Conservation (phyloP, 2,797 vertebrate species). For the Pterois miles region DNA sequence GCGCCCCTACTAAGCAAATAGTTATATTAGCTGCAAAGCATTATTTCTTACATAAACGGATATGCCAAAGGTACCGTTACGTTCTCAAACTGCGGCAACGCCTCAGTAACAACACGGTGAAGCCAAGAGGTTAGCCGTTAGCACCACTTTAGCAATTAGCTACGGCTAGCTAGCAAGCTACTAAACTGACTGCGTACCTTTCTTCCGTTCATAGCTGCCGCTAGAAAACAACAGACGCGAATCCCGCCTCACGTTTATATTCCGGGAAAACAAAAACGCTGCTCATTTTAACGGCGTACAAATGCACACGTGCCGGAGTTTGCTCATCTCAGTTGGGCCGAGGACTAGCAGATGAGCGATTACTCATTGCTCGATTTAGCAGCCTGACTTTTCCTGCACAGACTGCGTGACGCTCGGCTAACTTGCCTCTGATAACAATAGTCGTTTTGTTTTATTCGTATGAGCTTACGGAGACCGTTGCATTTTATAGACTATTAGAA, state of each 20-base stretch:
- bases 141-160: slow-evolving; percentile 54
- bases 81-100: background rate
- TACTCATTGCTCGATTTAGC: slow-evolving; percentile 55
- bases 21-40: background rate
- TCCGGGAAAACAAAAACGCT: background rate
- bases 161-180: slow-evolving; percentile 17
- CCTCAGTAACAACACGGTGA: background rate
- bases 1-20: background rate
- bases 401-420: slow-evolving; percentile 31
- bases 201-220: background rate
- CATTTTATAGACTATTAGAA: rapidly evolving
- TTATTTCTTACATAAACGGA: background rate
- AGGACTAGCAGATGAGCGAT: slow-evolving; percentile 51
- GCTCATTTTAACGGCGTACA: background rate
- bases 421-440: background rate
- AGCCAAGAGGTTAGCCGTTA: slow-evolving; percentile 49
- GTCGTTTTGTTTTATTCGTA: background rate
- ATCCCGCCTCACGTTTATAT: background rate
- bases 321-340: slow-evolving; percentile 35
- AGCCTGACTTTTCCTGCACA: slow-evolving; percentile 41
- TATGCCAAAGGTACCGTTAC: no score
- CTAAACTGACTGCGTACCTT: slow-evolving; percentile 6
- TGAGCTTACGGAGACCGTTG: rapidly evolving
- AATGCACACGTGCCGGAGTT: slow-evolving; percentile 34
- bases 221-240: background rate